Evolutionary conservation across 2,797 vertebrate species (phyloP), one percentile per base, ranked within the genome.

Genomic region (Mormyrus hasselquistii): DNA sequence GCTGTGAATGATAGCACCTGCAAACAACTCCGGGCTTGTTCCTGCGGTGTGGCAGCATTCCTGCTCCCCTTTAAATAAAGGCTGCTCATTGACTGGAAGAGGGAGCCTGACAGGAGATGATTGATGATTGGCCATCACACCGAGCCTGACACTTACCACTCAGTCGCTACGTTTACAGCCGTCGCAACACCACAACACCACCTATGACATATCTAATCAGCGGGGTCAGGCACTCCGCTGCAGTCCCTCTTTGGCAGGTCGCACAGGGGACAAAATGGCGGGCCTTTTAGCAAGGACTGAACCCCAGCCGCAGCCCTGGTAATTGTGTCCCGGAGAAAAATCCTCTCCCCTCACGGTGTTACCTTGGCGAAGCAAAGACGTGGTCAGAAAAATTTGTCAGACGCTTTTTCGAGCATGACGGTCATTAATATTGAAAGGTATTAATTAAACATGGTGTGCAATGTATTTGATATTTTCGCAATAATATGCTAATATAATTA

Each of bases 21-120:
- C 95, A 95, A 95, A 96, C 95, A 96, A 95, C 96, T 97, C 95
- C 93, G 94, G 96, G 95, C 96, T 96, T 95, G 95, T 96, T 96
- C 94, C 93, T 95, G 95, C 95, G 95, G 95, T 96, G 95, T 96
- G 95, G 95, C 95, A 94, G 93, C 95, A 96, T 96, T 96, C 95
- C 96, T 95, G 93, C 94, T 96, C 94, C 92, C 92, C 94, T 96
- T 96, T 96, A 96, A 97, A 96, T 95, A 96, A 96, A 96, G 94
- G 93, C 96, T 94, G 95, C 94, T 97, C 95, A 94, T 92, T 91
- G 92, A 95, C 94, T 95, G 93, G 96, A 95, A 91, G 90, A 95
- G 38, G 53, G 57, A 84, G 86, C 93, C 94, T 96, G 96, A 96
- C 96, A 96, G 92, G 69, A 34, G 50, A 94, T 96, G 96, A 97